Evolutionary conservation across 64 coral and sea anemone genomes (phyloP).

Genomic region (Montipora sp.): DNA sequence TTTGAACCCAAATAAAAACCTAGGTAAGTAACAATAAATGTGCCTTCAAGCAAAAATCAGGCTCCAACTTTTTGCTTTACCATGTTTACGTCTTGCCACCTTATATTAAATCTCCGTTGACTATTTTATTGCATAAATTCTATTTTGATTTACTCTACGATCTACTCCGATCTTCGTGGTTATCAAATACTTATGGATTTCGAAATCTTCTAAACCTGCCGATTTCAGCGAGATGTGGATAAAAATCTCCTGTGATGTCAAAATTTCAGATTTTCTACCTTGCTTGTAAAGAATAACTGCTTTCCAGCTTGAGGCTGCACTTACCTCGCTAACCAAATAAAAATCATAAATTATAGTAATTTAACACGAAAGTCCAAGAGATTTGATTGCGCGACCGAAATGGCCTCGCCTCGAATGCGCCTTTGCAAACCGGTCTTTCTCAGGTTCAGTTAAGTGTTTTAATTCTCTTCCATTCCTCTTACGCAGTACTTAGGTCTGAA

Average conservation of each 20-base stretch:
- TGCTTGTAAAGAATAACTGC: background rate
- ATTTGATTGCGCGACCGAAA: constrained; percentile 53
- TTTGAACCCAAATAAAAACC: background rate
- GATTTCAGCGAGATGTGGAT: background rate
- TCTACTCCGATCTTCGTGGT: background rate
- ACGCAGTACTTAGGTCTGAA: background rate
- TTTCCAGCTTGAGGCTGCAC: background rate
- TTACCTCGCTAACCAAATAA: background rate
- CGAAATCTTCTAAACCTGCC: background rate
- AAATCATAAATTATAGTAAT: constrained; percentile 57
- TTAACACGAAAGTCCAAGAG: background rate
- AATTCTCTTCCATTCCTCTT: background rate
- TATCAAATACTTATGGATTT: background rate
- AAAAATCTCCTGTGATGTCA: background rate
- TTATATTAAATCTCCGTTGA: background rate
- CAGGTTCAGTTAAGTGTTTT: background rate
- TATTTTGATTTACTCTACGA: background rate
- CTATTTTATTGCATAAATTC: background rate
- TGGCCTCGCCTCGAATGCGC: constrained; percentile 46
- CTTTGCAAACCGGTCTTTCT: background rate
- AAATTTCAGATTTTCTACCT: background rate
- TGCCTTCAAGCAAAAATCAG: background rate
- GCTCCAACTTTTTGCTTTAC: background rate
- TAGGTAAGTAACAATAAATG: background rate
- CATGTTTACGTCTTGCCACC: background rate